Conservation (phyloP, 2,797 vertebrate species). For the Amazona finschi region DNA sequence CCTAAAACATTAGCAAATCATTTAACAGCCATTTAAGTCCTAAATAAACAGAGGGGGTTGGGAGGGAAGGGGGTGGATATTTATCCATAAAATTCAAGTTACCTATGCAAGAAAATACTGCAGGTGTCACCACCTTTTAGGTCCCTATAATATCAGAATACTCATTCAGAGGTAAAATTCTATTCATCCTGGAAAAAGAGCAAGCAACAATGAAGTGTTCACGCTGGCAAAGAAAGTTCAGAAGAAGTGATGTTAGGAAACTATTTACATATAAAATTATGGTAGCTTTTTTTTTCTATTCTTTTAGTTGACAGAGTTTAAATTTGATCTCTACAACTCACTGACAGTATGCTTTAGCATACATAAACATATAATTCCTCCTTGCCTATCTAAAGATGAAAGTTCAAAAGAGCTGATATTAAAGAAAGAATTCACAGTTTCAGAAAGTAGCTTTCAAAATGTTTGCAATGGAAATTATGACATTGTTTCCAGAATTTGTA, state of each 20-base stretch:
- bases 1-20: not conserved
- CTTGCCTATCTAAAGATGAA: not conserved
- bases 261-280: not conserved
- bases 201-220: not conserved
- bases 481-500: not conserved
- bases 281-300: not conserved
- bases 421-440: not conserved
- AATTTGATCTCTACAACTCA: not conserved
- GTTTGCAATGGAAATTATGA: not conserved
- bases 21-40: not conserved
- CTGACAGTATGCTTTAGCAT: not conserved
- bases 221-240: not conserved
- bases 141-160: not conserved
- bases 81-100: not conserved
- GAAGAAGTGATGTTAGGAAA: not conserved
- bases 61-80: rapidly evolving
- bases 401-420: not conserved
- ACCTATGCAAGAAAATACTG: not conserved
- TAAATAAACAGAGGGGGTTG: not conserved
- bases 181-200: not conserved
- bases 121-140: not conserved
- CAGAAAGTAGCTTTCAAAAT: not conserved
- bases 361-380: not conserved
- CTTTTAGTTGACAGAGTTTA: not conserved
- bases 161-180: not conserved